Evolutionary conservation across 2,797 vertebrate species (phyloP), one percentile per base, ranked within the genome.

Genomic region (Phataginus tetradactyla): DNA sequence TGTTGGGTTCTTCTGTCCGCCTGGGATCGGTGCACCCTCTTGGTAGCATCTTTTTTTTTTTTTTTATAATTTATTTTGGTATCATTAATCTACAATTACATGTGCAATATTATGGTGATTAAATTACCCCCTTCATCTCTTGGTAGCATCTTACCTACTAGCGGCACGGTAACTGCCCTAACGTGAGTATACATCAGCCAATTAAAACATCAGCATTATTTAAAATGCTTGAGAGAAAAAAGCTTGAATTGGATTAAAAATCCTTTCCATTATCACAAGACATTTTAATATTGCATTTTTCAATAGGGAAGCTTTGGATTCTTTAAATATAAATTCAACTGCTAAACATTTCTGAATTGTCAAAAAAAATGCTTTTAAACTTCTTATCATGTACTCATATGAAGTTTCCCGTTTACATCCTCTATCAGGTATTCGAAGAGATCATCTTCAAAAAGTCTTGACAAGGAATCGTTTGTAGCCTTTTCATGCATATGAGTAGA

Each of bases 351-450:
- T 94, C 37, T 86, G 3, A 42, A 92, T 64, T 63, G 0, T 18
- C 55, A 4, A 23, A 42, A 74, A 86, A 91, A 45, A 53, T 27
- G 34, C 49, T 71, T 39, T 39, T 5, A 79, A 77, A 42, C 12
- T 12, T 92, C 90, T 61, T 59, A 90, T 75, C 45, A 59, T 59
- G 39, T 71, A 74, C 29, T 69, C 6, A 45, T 12, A 27, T 3
- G 9, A 37, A 79, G 34, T 53, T 90, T 94, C 69, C 81, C 51
- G 79, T 64, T 68, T 78, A 55, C 37, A 4, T 61, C 74, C 15
- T 42, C 9, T 61, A n/a, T 59, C 13, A 93, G 90, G 49, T 87
- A 72, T 95, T 63, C 77, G 25, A 95, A 96, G 17, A 74, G 4
- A 23, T 66, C 32, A 75, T 90, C 37, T n/a, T 37, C 29, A 55